Base-by-base conservation (phyloP, 1,140 invertebrate species). In the Panagrolaimus sp. region DNA sequence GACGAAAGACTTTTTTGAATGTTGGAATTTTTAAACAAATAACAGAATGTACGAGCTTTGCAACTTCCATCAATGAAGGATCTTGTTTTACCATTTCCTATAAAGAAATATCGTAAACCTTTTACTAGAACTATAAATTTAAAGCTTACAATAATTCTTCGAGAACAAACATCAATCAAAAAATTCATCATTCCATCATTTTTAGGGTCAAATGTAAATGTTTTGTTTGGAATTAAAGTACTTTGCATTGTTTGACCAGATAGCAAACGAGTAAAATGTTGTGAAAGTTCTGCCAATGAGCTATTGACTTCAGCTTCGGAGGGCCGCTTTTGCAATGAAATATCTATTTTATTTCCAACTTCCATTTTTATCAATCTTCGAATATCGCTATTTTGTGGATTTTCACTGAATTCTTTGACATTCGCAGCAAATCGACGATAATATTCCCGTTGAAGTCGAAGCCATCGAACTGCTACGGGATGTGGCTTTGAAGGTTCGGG, bases 181-280 rank as follows among this genome's bases (percentile, higher is more conserved):
- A 70, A 65, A 14, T 17, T 17, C 44, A 66, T 28, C 67, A 24
- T 26, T 24, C 10, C 72, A 26, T 15, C 15, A 52, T 70, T 71
- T 43, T 43, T n/a, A 15, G 4, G 1, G 38, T 71, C 48, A 55
- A 28, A 38, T 14, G 24, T 58, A 46, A 32, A 68, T 21, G n/a
- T 17, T 38, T 69, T 47, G 9, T 71, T 55, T 17, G 17, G 4
- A 1, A 12, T 28, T 26, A 28, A 21, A 26, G 43, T 38, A 46
- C 21, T 14, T 43, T 21, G 26, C 44, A 63, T 38, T 4, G 32
- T 38, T 38, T 38, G 2, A 38, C 32, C 32, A 38, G 32, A 4
- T 38, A 38, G 2, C 7, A 38, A 7, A 4, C 32, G 32, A 38
- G 2, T 38, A 38, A 38, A 38, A 38, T 38, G 7, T 38, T 38